Evolutionary conservation across 2,797 vertebrate genomes (phyloP), one percentile per base, ranked within the genome.

Genomic region (Syngnathus acus): DNA sequence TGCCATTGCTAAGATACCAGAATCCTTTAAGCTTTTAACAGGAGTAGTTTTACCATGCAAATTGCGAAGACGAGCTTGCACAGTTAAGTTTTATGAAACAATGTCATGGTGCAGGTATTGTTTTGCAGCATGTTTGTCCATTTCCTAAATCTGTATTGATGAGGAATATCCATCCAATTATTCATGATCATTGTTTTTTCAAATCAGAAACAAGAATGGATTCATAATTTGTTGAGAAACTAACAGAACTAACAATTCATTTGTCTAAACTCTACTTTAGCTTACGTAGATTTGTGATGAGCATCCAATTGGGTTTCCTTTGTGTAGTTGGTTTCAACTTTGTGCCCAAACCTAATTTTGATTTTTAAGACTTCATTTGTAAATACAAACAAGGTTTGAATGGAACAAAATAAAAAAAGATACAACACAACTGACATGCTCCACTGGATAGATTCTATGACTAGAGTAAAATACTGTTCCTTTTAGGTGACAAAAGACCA

Each of bases 21-120:
- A 76, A 68, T 66, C 58, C 69, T 69, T 71, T 67, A 63, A 69
- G 64, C 63, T 71, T 62, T 66, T 19, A 72, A n/a, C 45, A 21
- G 60, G 66, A 63, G 14, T 51, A 50, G 37, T 66, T 76, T 67
- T 68, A 64, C 21, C 48, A 60, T 40, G 0, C 61, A 65, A 47
- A 16, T 50, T 48, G 53, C 53, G 13, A 66, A 59, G 47, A 68
- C 39, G 40, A 61, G 38, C 58, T 70, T 62, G 68, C 39, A 65
- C 19, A 60, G 58, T 60, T 70, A 13, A 19, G 57, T 26, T 54
- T 13, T 54, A 26, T 23, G 6, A 54, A 26, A n/a, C 50, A 51
- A 51, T 51, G 48, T 51, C n/a, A n/a, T 9, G 6, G 7, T 26
- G 26, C 26, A 26, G 26, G 26, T 26, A 26, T 50, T 50, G 17